A percentile compares a stretch with the other conserved stretches of the same genome.
Evolutionary conservation across 2,888 invertebrate species (phyloP).

Genomic region (Synanthedon andrenaeformis): DNA sequence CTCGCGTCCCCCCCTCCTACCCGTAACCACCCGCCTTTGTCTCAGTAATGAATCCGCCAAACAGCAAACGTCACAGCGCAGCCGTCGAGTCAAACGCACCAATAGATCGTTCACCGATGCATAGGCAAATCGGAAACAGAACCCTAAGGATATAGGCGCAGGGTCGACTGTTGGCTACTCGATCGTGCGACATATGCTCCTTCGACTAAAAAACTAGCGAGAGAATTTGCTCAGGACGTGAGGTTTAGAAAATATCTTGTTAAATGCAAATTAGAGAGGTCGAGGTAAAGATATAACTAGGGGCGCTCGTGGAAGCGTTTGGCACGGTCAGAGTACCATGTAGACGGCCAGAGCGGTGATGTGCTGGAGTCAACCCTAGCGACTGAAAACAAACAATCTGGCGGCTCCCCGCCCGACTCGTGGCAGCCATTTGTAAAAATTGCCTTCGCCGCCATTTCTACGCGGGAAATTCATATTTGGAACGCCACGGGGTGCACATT

Average conservation of each 20-base stretch:
- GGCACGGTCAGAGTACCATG: constrained; percentile 8
- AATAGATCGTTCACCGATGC: constrained; percentile 44
- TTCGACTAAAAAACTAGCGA: background rate
- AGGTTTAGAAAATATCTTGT: constrained; percentile 50
- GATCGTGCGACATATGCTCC: constrained; percentile 4
- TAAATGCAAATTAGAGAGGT: constrained; percentile 54
- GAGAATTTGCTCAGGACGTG: constrained; percentile 48
- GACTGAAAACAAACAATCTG: constrained; percentile 39
- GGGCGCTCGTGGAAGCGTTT: constrained; percentile 14
- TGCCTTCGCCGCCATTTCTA: constrained; percentile 65
- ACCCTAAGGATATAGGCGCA: constrained; percentile 16
- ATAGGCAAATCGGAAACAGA: constrained; percentile 31
- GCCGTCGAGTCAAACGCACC: constrained; percentile 36
- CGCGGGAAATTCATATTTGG: constrained; percentile 66
- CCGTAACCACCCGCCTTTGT: constrained; percentile 39
- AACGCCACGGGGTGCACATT: constrained; percentile 59
- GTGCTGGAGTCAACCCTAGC: constrained; percentile 10
- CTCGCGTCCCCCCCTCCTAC: constrained; percentile 12
- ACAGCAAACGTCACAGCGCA: constrained; percentile 62
- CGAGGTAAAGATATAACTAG: constrained; percentile 35
- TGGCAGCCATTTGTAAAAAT: constrained; percentile 69
- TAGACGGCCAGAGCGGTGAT: constrained; percentile 4
- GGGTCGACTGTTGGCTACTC: constrained; percentile 1
- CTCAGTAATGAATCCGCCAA: constrained; percentile 68
- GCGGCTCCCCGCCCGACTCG: constrained; percentile 32